A percentile compares a stretch with the other conserved stretches of the same genome.
These are phyloP conservation scores for Periophthalmodon schlosseri DNA, from an alignment of 2,113 vertebrate species.

Conservation along the genomic window DNA sequence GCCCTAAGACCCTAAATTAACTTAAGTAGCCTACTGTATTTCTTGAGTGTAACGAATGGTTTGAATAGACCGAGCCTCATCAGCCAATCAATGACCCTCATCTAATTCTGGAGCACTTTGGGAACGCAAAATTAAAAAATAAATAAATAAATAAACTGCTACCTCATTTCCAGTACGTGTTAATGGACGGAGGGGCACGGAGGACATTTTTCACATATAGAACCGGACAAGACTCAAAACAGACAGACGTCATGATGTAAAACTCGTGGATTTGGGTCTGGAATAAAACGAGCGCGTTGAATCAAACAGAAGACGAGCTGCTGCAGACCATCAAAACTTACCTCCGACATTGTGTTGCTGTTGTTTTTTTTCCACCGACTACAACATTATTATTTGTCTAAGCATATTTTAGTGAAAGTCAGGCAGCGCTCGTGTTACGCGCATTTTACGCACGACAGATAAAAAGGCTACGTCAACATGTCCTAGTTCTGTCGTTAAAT, in stretches of 20 bases:
- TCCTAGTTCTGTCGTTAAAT: not conserved
- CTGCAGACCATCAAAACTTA: not conserved
- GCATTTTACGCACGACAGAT: not conserved
- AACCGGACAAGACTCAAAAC: conserved; percentile 33
- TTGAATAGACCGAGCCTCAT: not conserved
- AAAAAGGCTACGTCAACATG: not conserved
- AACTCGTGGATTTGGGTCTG: conserved; percentile 11
- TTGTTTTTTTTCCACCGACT: not conserved
- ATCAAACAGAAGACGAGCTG: not conserved
- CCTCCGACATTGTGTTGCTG: not conserved
- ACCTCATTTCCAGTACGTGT: conserved; percentile 17
- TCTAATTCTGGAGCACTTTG: not conserved
- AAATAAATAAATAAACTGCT: not conserved
- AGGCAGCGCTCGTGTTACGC: not conserved
- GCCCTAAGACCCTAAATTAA: not conserved
- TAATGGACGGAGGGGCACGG: not conserved
- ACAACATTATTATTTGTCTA: not conserved
- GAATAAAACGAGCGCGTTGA: conserved; percentile 1
- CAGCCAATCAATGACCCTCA: not conserved
- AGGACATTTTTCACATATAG: conserved; percentile 10
- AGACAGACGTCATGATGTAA: conserved; percentile 30
- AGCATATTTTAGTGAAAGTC: not conserved
- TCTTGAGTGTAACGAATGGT: not conserved
- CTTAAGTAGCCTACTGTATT: not conserved
- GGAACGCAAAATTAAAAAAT: too few relatives aligned